phyloP scores from a whole-genome alignment of 2,888 invertebrate species.

The Patella depressa region DNA sequence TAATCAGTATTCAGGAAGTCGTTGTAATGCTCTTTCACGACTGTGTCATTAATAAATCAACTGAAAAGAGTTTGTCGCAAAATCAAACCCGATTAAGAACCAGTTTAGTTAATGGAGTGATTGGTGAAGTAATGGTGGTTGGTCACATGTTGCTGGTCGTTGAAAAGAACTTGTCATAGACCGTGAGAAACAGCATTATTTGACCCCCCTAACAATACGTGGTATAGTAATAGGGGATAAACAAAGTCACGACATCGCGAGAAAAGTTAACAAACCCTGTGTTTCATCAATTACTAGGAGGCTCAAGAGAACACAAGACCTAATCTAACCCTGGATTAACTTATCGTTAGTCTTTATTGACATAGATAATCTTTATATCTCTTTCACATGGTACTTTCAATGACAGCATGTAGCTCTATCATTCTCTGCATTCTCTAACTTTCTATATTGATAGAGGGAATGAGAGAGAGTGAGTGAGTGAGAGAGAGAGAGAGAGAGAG shows the following conservation, averaged over 20 bases:
- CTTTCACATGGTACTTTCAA: neutral
- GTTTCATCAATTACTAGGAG: conserved; percentile 3
- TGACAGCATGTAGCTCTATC: conserved; percentile 9
- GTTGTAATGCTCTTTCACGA: too few species aligned
- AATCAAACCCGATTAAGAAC: too few species aligned
- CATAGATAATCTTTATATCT: neutral
- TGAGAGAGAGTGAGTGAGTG: too few species aligned
- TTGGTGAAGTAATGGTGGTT: too few species aligned
- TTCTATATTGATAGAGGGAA: too few species aligned
- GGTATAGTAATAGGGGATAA: neutral
- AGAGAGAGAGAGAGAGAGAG: too few species aligned
- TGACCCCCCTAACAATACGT: conserved; percentile 2
- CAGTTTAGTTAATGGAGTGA: too few species aligned
- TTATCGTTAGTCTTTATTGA: neutral
- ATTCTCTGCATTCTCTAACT: neutral
- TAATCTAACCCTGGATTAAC: neutral
- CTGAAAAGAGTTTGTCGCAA: too few species aligned
- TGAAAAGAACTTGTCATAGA: neutral
- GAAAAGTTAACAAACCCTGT: conserved; percentile 3
- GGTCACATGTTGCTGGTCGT: too few species aligned
- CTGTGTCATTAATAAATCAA: too few species aligned
- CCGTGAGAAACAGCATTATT: conserved; percentile 8
- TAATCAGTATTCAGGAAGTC: too few species aligned
- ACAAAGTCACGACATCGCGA: conserved; percentile 7
- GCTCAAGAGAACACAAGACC: neutral